These are phyloP conservation scores for Noctuana brunneofusca DNA, from an alignment of 2,888 invertebrate genomes.

Conservation along the genomic window DNA sequence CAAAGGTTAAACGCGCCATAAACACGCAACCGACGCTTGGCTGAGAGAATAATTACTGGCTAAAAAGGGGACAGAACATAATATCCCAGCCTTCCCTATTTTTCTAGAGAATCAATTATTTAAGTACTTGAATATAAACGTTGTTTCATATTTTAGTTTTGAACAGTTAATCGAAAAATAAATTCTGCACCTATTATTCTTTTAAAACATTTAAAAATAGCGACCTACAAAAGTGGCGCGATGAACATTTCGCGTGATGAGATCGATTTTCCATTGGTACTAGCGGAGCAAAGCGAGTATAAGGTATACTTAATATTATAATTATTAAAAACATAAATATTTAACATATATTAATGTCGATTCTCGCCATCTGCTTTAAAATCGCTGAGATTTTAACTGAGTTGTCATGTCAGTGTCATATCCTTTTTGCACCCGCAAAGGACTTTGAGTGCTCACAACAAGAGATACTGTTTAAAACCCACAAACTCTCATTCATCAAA, in stretches of 20 bases:
- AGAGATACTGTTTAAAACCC: too few relatives aligned
- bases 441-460: too few relatives aligned
- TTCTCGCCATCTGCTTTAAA: too few relatives aligned
- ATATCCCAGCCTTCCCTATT: neutral
- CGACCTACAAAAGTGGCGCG: neutral
- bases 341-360: too few relatives aligned
- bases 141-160: too few relatives aligned
- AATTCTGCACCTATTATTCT: too few relatives aligned
- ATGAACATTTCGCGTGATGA: neutral
- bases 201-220: too few relatives aligned
- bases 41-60: slow-evolving; percentile 26
- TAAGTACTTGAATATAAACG: neutral
- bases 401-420: too few relatives aligned
- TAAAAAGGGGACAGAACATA: slow-evolving; percentile 13
- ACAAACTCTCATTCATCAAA: too few relatives aligned
- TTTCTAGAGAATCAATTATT: neutral
- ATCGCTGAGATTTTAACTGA: too few relatives aligned
- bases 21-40: slow-evolving; percentile 58
- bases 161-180: too few relatives aligned
- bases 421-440: too few relatives aligned
- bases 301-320: neutral
- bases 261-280: neutral
- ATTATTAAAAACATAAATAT: neutral
- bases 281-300: neutral
- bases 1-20: slow-evolving; percentile 61